Conservation (phyloP, 2,797 vertebrate species). For the Alcedo quadribrachys region DNA sequence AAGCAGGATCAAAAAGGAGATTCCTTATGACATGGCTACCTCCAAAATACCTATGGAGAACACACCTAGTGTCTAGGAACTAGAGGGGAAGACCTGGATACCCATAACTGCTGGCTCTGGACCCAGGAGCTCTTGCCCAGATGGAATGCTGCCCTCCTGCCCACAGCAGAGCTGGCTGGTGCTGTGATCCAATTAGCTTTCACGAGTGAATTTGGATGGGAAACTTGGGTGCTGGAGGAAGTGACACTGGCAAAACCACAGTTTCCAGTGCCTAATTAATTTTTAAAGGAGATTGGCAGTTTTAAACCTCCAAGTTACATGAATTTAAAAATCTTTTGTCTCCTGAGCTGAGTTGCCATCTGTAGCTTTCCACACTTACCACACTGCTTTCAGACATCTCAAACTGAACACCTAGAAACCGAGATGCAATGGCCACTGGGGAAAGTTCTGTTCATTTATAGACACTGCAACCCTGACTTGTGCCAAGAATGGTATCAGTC, state of each 20-base stretch:
- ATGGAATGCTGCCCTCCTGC: not conserved
- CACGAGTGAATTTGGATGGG: not conserved
- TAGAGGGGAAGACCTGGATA: not conserved
- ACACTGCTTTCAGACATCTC: not conserved
- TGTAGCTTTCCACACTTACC: not conserved
- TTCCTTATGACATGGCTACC: not conserved
- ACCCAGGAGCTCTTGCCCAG: not conserved
- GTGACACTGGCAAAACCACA: not conserved
- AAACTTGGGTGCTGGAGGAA: not conserved
- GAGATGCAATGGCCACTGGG: not conserved
- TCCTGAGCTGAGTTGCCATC: not conserved
- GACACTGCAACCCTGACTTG: not conserved
- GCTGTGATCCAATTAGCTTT: not conserved
- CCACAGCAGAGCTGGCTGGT: not conserved
- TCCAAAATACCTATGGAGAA: not conserved
- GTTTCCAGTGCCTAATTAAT: slow-evolving; percentile 5
- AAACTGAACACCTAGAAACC: not conserved
- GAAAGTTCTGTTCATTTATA: not conserved
- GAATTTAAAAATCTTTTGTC: not conserved
- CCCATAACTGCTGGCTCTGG: not conserved
- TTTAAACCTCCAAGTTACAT: not conserved
- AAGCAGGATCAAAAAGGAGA: not conserved
- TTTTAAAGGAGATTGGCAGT: not conserved
- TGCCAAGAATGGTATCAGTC: not conserved
- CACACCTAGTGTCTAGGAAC: not conserved